Conservation (phyloP, 1,140 invertebrate genomes). For the Pseudomyrmex concolor region DNA sequence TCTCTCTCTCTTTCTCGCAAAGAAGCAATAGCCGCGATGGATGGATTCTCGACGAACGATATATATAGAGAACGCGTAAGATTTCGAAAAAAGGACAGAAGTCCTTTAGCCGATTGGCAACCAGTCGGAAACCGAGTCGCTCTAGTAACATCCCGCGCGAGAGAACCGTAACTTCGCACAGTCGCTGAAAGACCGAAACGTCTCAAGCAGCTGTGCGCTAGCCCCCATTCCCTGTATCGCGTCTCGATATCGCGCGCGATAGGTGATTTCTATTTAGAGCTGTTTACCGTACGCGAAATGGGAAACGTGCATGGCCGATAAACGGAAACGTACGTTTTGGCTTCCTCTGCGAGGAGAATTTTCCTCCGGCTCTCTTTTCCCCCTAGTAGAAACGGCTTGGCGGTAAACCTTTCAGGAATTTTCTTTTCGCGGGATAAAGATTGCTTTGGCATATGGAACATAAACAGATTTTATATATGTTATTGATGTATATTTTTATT, state of each 20-base stretch:
- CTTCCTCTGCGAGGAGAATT: neutral
- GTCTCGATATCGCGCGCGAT: slow-evolving; percentile 43
- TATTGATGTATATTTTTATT: neutral
- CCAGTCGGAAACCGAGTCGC: slow-evolving; percentile 11
- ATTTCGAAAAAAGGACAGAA: slow-evolving; percentile 26
- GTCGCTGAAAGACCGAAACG: slow-evolving; percentile 54
- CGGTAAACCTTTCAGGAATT: slow-evolving; percentile 8
- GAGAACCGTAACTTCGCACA: slow-evolving; percentile 49
- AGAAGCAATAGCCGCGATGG: slow-evolving; percentile 31
- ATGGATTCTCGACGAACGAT: slow-evolving; percentile 53
- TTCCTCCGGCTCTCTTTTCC: neutral
- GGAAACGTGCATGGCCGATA: slow-evolving; percentile 54
- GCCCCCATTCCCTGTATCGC: neutral
- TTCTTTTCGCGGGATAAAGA: slow-evolving; percentile 8
- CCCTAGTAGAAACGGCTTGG: neutral
- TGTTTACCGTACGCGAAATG: slow-evolving; percentile 59
- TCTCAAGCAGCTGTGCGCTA: slow-evolving; percentile 47
- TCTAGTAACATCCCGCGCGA: slow-evolving; percentile 45
- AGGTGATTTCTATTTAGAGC: slow-evolving; percentile 53
- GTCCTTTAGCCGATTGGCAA: slow-evolving; percentile 52
- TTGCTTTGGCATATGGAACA: neutral
- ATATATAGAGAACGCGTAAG: slow-evolving; percentile 35
- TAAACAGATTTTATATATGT: neutral
- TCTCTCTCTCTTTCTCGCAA: neutral
- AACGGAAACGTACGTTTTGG: slow-evolving; percentile 34